phyloP scores from a whole-genome alignment of 2,113 vertebrate genomes.

The Herpetotheres cachinnans region DNA sequence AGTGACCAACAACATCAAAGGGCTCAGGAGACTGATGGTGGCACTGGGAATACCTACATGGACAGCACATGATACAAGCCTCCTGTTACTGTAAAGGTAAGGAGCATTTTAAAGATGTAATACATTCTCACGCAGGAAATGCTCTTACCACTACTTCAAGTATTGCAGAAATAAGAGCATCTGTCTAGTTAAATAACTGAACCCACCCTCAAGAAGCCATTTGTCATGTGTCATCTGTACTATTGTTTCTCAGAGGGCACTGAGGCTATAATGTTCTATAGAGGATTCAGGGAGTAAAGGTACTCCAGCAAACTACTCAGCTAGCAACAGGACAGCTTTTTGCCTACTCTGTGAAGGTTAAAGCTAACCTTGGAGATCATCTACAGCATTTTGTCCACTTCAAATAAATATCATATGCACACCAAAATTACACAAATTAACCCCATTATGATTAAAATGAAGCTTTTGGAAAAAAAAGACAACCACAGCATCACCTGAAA shows the following conservation, averaged over 20 bases:
- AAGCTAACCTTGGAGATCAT: background rate
- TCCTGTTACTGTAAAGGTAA: background rate
- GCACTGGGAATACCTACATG: background rate
- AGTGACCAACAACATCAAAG: background rate
- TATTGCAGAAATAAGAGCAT: background rate
- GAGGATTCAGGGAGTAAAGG: background rate
- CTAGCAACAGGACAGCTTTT: background rate
- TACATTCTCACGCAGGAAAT: background rate
- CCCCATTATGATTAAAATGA: background rate
- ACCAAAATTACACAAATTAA: background rate
- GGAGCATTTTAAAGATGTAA: fast-evolving
- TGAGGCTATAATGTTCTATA: fast-evolving
- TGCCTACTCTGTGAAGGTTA: background rate
- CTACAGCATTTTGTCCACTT: background rate
- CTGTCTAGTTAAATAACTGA: background rate
- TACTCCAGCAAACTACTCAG: background rate
- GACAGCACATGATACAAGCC: background rate
- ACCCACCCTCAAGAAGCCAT: background rate
- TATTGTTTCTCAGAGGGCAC: background rate
- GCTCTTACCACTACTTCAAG: background rate
- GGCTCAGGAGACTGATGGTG: background rate
- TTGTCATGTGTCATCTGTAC: background rate
- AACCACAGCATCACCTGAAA: background rate
- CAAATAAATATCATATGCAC: background rate
- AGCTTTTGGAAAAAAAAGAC: background rate